Evolutionary conservation across 2,888 invertebrate species (phyloP).

Genomic region (Eueremaeus valkanovi): DNA sequence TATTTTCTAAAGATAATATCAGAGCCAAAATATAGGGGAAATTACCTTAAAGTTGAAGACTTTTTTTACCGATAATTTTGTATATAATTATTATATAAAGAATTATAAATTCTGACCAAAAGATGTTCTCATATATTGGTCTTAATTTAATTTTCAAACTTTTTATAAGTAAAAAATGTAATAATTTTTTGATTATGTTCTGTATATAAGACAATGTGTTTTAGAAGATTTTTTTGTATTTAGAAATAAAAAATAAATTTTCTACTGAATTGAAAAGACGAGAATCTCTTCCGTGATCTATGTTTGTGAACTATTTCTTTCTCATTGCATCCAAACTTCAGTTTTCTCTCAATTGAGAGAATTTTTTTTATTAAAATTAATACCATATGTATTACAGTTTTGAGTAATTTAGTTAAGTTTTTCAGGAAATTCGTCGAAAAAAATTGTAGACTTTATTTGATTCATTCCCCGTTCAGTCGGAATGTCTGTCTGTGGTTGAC

Average conservation of each 20-base stretch:
- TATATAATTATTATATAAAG: neutral
- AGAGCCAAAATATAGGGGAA: neutral
- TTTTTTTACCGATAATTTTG: neutral
- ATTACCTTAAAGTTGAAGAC: neutral
- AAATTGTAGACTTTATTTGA: neutral
- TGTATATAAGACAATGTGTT: neutral
- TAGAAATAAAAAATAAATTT: neutral
- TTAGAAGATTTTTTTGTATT: neutral
- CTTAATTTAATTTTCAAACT: neutral
- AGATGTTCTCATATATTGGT: neutral
- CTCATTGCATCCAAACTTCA: neutral
- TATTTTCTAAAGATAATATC: neutral
- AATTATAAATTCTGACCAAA: no score
- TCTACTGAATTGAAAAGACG: neutral
- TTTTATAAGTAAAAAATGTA: neutral
- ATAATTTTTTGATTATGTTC: neutral
- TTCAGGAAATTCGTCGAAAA: neutral
- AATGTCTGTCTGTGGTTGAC: conserved; percentile 4
- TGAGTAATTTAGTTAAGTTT: conserved; percentile 5
- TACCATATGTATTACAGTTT: neutral
- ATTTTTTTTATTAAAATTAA: neutral
- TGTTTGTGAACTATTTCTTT: neutral
- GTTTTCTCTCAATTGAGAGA: neutral
- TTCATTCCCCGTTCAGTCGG: neutral
- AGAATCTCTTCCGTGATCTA: conserved; percentile 4